Percentiles rank a stretch among this genome's conserved stretches.
These are phyloP conservation scores for Phacellophora camtschatica DNA, from an alignment of 30 jellyfish, hydroid and myxozoan species.

Conservation along the genomic window DNA sequence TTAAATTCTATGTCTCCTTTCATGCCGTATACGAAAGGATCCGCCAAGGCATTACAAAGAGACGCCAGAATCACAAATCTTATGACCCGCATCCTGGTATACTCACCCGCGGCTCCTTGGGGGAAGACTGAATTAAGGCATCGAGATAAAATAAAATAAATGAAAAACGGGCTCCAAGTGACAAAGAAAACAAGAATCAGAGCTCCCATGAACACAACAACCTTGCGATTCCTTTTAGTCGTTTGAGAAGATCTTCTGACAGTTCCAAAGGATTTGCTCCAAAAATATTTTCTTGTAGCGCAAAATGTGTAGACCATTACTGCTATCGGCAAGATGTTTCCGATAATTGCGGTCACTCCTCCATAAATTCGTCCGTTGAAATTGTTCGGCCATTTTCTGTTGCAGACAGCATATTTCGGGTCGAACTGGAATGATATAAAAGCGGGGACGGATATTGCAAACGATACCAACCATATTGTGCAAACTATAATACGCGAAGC, in stretches of 20 bases:
- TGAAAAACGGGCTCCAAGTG: background rate
- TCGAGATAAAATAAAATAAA: background rate
- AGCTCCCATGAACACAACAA: background rate
- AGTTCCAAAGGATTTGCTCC: background rate
- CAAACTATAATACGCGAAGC: background rate
- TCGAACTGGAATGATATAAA: background rate
- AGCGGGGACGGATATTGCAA: background rate
- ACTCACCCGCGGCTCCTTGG: constrained; percentile 19
- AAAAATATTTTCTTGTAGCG: background rate
- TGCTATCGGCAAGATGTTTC: background rate
- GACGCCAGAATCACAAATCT: background rate
- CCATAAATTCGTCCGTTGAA: background rate
- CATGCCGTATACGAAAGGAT: background rate
- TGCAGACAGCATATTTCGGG: background rate
- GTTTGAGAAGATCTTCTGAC: background rate
- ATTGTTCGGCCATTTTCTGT: background rate
- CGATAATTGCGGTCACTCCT: background rate
- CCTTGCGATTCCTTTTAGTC: background rate
- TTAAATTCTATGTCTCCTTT: background rate
- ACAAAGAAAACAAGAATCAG: background rate
- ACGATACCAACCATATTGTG: background rate
- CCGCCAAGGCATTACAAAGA: constrained; percentile 3
- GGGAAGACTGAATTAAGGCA: background rate
- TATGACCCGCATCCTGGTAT: background rate
- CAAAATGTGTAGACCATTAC: background rate